Evolutionary conservation across 1,140 invertebrate species (phyloP).

Genomic region (Andricus grossulariae): DNA sequence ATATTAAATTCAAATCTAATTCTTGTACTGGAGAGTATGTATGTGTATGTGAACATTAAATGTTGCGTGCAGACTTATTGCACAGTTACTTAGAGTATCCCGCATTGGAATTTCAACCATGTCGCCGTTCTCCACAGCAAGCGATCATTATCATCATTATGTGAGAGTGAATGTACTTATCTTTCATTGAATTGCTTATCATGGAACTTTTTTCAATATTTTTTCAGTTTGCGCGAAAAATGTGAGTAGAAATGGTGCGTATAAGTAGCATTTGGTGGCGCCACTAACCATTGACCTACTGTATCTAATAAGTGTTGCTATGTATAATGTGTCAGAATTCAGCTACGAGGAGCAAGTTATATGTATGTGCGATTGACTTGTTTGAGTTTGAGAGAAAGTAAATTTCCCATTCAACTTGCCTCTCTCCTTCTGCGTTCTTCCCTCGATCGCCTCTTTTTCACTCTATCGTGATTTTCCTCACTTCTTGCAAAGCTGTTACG

Average conservation of each 20-base stretch:
- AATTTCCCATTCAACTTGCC: constrained; percentile 45
- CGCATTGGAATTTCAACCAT: constrained; percentile 18
- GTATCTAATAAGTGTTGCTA: not conserved
- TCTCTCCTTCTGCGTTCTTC: constrained; percentile 7
- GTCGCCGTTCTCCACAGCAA: constrained; percentile 22
- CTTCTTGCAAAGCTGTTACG: constrained; percentile 2
- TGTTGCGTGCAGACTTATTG: constrained; percentile 25
- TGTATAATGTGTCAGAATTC: not conserved
- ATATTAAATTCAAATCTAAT: too few species aligned
- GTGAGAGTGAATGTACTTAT: constrained; percentile 16
- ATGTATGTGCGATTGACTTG: constrained; percentile 16
- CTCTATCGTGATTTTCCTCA: not conserved
- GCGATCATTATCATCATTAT: constrained; percentile 20
- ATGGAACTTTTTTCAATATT: not conserved
- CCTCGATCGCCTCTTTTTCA: not conserved
- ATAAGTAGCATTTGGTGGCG: constrained; percentile 21
- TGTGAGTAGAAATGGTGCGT: not conserved
- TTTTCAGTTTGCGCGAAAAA: not conserved
- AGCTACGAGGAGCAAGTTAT: constrained; percentile 34
- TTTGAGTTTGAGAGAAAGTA: constrained; percentile 42
- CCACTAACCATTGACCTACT: constrained; percentile 13
- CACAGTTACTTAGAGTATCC: constrained; percentile 26
- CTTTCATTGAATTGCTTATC: constrained; percentile 28
- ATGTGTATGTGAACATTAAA: not conserved
- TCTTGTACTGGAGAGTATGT: too few species aligned